phyloP scores from a whole-genome alignment of 2,888 invertebrate species.

The Lasiommata megera region DNA sequence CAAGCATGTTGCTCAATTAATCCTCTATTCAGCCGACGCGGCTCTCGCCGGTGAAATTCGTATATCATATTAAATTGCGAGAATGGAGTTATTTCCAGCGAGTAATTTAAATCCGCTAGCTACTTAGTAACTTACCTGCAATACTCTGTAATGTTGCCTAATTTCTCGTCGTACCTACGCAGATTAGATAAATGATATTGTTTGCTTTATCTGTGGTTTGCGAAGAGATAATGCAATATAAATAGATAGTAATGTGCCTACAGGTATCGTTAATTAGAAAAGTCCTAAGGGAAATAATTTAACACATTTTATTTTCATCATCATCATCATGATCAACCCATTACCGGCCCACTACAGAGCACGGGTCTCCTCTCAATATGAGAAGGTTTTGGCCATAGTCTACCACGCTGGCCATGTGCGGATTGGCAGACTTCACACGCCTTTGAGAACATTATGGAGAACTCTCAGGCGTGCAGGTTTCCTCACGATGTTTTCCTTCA shows the following conservation, averaged over 20 bases:
- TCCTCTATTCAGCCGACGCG: background rate
- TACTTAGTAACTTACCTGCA: background rate
- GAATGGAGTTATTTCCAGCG: background rate
- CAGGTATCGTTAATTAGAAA: background rate
- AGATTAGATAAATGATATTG: slow-evolving; percentile 25
- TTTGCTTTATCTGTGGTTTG: slow-evolving; percentile 16
- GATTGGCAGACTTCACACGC: too few relatives aligned
- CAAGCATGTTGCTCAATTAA: background rate
- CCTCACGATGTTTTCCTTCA: too few relatives aligned
- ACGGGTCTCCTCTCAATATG: too few relatives aligned
- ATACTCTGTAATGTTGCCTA: slow-evolving; percentile 6
- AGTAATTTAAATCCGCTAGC: background rate
- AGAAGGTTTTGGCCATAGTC: too few relatives aligned
- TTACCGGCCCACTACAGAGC: too few relatives aligned
- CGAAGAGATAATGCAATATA: slow-evolving; percentile 14
- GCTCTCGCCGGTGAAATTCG: too few relatives aligned
- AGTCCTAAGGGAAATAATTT: too few relatives aligned
- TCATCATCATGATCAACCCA: too few relatives aligned
- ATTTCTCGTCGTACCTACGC: slow-evolving; percentile 13
- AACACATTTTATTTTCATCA: too few relatives aligned
- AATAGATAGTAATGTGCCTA: slow-evolving; percentile 1
- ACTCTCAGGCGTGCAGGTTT: too few relatives aligned
- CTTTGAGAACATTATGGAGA: too few relatives aligned
- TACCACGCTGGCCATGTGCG: too few relatives aligned
- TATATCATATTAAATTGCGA: background rate